Evolutionary conservation across 1,140 invertebrate genomes (phyloP).

Genomic region (Panonychus citri): DNA sequence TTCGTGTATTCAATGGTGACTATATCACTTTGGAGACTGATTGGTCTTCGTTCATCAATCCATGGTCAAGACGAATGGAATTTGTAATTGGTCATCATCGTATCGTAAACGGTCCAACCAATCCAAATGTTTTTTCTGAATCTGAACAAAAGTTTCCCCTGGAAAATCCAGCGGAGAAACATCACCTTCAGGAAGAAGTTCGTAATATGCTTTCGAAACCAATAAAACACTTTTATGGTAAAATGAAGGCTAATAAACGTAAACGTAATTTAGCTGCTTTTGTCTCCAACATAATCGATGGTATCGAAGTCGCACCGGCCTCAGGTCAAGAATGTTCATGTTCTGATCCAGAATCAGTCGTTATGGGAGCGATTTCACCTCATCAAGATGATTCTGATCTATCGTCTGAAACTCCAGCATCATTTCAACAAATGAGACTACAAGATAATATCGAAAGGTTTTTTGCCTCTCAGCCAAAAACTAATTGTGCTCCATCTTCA

Average conservation of each 20-base stretch:
- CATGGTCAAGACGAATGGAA: slow-evolving; percentile 69
- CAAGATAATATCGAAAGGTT: slow-evolving; percentile 61
- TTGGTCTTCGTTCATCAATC: slow-evolving; percentile 81
- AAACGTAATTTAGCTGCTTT: slow-evolving; percentile 9
- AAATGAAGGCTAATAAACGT: slow-evolving; percentile 5
- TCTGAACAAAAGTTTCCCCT: slow-evolving; percentile 26
- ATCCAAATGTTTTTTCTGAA: slow-evolving; percentile 43
- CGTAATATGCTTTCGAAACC: slow-evolving; percentile 39
- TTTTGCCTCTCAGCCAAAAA: slow-evolving; percentile 52
- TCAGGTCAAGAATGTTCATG: slow-evolving; percentile 10
- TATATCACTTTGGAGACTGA: slow-evolving; percentile 62
- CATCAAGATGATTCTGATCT: slow-evolving; percentile 61
- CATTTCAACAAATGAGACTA: slow-evolving; percentile 64
- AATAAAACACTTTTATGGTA: slow-evolving; percentile 10
- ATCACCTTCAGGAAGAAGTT: slow-evolving; percentile 41
- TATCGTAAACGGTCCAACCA: slow-evolving; percentile 44
- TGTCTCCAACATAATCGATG: slow-evolving; percentile 10
- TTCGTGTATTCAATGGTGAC: slow-evolving; percentile 56
- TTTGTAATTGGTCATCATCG: slow-evolving; percentile 70
- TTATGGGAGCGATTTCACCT: slow-evolving; percentile 60
- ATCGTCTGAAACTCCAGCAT: slow-evolving; percentile 51
- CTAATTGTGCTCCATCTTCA: slow-evolving; percentile 19
- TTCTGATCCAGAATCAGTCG: slow-evolving; percentile 48
- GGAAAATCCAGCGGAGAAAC: slow-evolving; percentile 33
- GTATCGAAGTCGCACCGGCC: slow-evolving; percentile 1